Conservation (phyloP, 2,797 vertebrate species). For the Pseudochromis fuscus region DNA sequence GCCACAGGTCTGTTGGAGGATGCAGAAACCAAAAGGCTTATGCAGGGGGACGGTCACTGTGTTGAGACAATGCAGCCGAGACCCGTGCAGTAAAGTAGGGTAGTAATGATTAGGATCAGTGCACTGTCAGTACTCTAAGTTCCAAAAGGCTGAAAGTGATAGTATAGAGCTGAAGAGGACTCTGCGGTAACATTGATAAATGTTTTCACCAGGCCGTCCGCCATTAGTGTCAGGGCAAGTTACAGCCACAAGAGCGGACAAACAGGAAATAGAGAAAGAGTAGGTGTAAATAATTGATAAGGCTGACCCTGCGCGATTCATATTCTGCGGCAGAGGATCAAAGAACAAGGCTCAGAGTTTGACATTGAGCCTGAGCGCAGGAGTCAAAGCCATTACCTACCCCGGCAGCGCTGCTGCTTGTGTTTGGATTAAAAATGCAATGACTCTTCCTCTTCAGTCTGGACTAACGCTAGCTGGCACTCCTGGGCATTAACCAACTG, state of each 20-base stretch:
- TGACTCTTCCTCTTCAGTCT: slow-evolving; percentile 47
- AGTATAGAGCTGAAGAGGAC: slow-evolving; percentile 58
- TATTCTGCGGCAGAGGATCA: slow-evolving; percentile 81
- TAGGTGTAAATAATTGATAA: slow-evolving; percentile 85
- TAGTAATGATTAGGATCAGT: slow-evolving; percentile 75
- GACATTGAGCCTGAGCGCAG: slow-evolving; percentile 78
- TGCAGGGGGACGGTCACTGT: slow-evolving; percentile 47
- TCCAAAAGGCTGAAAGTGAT: slow-evolving; percentile 77
- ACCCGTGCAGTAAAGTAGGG: slow-evolving; percentile 45
- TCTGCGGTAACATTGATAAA: slow-evolving; percentile 80
- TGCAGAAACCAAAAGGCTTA: slow-evolving; percentile 38
- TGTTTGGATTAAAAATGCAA: slow-evolving; percentile 77
- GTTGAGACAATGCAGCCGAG: slow-evolving; percentile 37
- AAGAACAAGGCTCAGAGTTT: slow-evolving; percentile 72
- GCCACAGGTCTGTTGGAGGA: not conserved
- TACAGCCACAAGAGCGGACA: slow-evolving; percentile 78
- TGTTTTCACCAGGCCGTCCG: slow-evolving; percentile 78
- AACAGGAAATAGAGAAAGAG: slow-evolving; percentile 82
- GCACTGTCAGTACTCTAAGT: slow-evolving; percentile 68
- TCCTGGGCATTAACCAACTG: slow-evolving; percentile 70
- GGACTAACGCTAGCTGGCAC: slow-evolving; percentile 67
- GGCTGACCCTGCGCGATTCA: slow-evolving; percentile 79
- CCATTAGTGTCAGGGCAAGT: slow-evolving; percentile 84
- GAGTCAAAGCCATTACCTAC: slow-evolving; percentile 81
- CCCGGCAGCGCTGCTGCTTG: slow-evolving; percentile 49